A percentile compares a stretch with the other conserved stretches of the same genome.
phyloP scores from a whole-genome alignment of 1,140 invertebrate genomes.

The Augochlora pura region DNA sequence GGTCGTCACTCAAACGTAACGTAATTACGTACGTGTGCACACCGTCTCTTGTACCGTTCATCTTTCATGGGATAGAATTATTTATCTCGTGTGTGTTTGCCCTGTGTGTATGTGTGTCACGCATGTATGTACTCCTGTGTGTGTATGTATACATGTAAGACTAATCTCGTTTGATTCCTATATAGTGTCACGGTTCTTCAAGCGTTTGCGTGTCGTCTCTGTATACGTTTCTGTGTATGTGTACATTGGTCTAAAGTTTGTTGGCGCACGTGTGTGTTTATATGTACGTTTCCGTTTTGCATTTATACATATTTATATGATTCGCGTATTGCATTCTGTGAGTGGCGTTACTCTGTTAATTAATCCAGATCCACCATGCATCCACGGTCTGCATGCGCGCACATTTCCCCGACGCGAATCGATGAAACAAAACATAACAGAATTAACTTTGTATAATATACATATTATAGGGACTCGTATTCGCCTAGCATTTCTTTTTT shows the following conservation, averaged over 20 bases:
- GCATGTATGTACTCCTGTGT: slow-evolving; percentile 33
- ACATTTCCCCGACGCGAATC: slow-evolving; percentile 34
- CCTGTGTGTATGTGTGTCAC: not conserved
- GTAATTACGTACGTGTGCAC: slow-evolving; percentile 62
- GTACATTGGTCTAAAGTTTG: slow-evolving; percentile 14
- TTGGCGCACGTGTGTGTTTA: slow-evolving; percentile 22
- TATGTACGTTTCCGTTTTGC: slow-evolving; percentile 15
- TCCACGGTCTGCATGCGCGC: slow-evolving; percentile 32
- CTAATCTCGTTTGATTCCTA: no score
- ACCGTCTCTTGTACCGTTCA: slow-evolving; percentile 63
- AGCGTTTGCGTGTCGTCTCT: slow-evolving; percentile 31
- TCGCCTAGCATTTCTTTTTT: slow-evolving; percentile 65
- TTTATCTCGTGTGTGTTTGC: slow-evolving; percentile 4
- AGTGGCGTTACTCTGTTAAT: not conserved
- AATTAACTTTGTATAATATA: slow-evolving; percentile 74
- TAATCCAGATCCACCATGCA: not conserved
- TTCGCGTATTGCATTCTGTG: slow-evolving; percentile 8
- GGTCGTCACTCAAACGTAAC: slow-evolving; percentile 74
- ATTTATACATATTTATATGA: slow-evolving; percentile 12
- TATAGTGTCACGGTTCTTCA: no score
- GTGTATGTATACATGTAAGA: slow-evolving; percentile 24
- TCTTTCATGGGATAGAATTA: slow-evolving; percentile 48
- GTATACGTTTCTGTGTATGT: slow-evolving; percentile 22
- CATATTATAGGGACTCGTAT: slow-evolving; percentile 71
- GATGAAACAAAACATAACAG: slow-evolving; percentile 66